Base-by-base conservation (phyloP, 1,140 invertebrate genomes). In the Copidosoma floridanum region DNA sequence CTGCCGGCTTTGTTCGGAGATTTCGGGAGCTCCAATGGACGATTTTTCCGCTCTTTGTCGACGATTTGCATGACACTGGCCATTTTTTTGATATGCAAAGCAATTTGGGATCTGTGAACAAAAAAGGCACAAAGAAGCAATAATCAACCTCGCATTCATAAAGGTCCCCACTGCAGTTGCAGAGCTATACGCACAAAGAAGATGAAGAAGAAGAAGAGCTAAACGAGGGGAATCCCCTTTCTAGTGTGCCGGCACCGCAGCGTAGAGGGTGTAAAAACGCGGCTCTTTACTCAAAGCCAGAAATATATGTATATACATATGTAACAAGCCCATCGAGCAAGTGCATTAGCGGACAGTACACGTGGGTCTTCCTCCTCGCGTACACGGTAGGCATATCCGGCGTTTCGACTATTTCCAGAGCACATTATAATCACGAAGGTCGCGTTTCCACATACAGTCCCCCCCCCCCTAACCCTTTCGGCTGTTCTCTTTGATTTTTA, bases 381-480 rank as follows among this genome's bases (percentile, higher is more conserved):
- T 35, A 47, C n/a, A 47, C 46, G 56, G 50, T 58, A 47, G 56
- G 47, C 35, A 40, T 73, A 78, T 78, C 76, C 75, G 76, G 75
- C n/a, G n/a, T 76, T 21, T 16, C 74, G 75, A 75, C 75, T 77
- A 77, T 77, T 78, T 75, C 70, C 73, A 77, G 75, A 71, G 66
- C n/a, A n/a, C n/a, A n/a, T n/a, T 72, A 77, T 73, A 75, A 77
- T 77, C 74, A 64, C 67, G 65, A 69, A 67, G 47, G 41, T 47
- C 48, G 37, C 54, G 51, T 57, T 65, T 65, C 64, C 65, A 48
- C 67, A 57, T 71, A 74, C 26, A 21, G 14, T 23, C 35, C 4
- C 40, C 27, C 32, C 38, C 57, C 38, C 12, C 18, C 26, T 29
- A n/a, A 57, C 54, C 56, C 37, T 53, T 47, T 47, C 32, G 26